These are phyloP conservation scores for Neotoma lepida DNA, from an alignment of 2,113 vertebrate genomes.

Conservation along the genomic window DNA sequence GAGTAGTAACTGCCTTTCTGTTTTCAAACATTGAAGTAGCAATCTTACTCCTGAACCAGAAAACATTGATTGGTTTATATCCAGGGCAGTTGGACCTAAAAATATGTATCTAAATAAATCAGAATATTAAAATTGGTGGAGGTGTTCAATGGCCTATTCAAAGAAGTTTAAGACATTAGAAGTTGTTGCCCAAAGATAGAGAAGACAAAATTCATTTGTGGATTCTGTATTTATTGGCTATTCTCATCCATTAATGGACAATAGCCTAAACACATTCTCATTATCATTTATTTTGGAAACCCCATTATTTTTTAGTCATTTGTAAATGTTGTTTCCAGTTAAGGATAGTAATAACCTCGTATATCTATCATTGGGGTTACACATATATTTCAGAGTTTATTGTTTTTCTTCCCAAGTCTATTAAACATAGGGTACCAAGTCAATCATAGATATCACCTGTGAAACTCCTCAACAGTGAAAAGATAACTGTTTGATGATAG, in stretches of 20 bases:
- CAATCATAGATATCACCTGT: not conserved
- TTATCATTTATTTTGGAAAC: constrained; percentile 16
- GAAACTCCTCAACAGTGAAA: not conserved
- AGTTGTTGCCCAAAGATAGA: not conserved
- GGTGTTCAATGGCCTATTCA: not conserved
- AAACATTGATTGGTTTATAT: not conserved
- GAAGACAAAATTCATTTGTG: not conserved
- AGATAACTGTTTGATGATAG: not conserved
- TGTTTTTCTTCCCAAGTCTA: not conserved
- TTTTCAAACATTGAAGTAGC: not conserved
- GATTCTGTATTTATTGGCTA: not conserved
- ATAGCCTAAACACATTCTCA: not conserved
- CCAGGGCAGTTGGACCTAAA: not conserved
- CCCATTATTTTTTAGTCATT: not conserved
- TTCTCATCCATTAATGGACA: not conserved
- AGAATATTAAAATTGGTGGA: not conserved
- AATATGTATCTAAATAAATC: constrained; percentile 48
- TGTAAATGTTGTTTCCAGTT: not conserved
- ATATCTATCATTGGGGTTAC: not conserved
- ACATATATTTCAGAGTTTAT: not conserved
- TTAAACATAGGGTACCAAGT: not conserved
- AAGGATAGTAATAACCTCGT: not conserved
- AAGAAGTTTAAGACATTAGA: not conserved
- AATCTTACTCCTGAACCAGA: not conserved
- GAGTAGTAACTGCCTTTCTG: not conserved